Conservation (phyloP, 2,888 invertebrate species). For the Apamea anceps region DNA sequence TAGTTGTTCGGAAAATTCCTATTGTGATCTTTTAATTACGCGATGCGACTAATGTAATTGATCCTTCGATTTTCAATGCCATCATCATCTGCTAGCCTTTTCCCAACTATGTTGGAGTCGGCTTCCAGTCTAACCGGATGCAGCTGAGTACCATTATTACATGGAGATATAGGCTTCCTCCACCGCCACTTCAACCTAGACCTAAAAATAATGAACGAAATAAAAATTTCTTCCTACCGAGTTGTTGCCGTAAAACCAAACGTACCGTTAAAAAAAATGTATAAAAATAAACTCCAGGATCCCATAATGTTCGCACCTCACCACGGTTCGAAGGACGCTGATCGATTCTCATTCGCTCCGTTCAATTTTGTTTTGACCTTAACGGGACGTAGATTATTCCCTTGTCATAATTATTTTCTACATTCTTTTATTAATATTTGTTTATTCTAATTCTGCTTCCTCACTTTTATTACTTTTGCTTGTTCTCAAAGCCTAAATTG, state of each 20-base stretch:
- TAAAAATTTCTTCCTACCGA: conserved; percentile 3
- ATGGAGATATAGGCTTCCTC: no score
- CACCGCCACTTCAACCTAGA: not conserved
- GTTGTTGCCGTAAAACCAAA: not conserved
- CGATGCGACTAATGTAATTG: no score
- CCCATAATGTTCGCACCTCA: conserved; percentile 21
- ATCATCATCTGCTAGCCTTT: no score
- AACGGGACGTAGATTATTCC: conserved; percentile 11
- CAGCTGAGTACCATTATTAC: no score
- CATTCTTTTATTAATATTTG: conserved; percentile 3
- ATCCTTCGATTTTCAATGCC: no score
- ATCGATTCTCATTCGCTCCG: conserved; percentile 39
- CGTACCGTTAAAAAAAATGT: not conserved
- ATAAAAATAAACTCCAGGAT: conserved; percentile 38
- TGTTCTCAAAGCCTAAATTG: not conserved
- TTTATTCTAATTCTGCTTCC: conserved; percentile 19
- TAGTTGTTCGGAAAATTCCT: not conserved
- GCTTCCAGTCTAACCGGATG: no score
- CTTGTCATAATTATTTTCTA: conserved; percentile 7
- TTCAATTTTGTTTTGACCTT: conserved; percentile 45
- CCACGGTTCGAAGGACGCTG: conserved; percentile 14
- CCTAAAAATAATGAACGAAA: not conserved
- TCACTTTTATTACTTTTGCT: not conserved
- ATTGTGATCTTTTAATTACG: no score
- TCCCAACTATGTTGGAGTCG: no score